Percentiles rank a stretch among this genome's conserved stretches.
Conservation (phyloP, 2,113 vertebrate genomes). For the Xyrauchen texanus region DNA sequence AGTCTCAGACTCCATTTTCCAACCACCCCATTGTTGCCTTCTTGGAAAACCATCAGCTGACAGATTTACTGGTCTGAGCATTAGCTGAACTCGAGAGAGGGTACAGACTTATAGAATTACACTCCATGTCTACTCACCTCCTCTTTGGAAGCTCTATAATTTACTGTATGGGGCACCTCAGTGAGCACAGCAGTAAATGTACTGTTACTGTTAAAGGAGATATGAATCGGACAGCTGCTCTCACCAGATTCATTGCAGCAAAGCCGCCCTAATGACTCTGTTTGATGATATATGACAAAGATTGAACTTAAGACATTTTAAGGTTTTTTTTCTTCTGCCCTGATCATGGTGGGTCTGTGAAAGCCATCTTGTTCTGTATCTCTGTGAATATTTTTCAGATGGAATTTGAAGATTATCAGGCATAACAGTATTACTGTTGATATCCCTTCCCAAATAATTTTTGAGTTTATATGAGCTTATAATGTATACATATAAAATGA, state of each 20-base stretch:
- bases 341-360: constrained; percentile 31
- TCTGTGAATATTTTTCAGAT: neutral
- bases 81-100: constrained; percentile 54
- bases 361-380: constrained; percentile 28
- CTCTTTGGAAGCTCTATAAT: constrained; percentile 43
- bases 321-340: constrained; percentile 24
- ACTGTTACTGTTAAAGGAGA: constrained; percentile 51
- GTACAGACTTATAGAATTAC: constrained; percentile 42
- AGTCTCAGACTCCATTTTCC: constrained; percentile 41
- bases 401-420: too few relatives aligned
- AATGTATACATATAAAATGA: too few relatives aligned
- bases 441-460: too few relatives aligned
- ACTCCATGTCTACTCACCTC: constrained; percentile 30
- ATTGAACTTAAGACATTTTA: constrained; percentile 35
- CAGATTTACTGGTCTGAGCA: constrained; percentile 58
- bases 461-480: too few relatives aligned
- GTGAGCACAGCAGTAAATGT: constrained; percentile 43
- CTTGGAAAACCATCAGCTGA: constrained; percentile 58
- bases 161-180: constrained; percentile 45
- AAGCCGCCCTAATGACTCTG: constrained; percentile 38
- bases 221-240: constrained; percentile 50
- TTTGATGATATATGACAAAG: constrained; percentile 44
- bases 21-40: constrained; percentile 23
- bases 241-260: constrained; percentile 36
- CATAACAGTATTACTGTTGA: too few relatives aligned